These are phyloP conservation scores for Pseudopleuronectes americanus DNA, from an alignment of 2,797 vertebrate species.

Conservation along the genomic window DNA sequence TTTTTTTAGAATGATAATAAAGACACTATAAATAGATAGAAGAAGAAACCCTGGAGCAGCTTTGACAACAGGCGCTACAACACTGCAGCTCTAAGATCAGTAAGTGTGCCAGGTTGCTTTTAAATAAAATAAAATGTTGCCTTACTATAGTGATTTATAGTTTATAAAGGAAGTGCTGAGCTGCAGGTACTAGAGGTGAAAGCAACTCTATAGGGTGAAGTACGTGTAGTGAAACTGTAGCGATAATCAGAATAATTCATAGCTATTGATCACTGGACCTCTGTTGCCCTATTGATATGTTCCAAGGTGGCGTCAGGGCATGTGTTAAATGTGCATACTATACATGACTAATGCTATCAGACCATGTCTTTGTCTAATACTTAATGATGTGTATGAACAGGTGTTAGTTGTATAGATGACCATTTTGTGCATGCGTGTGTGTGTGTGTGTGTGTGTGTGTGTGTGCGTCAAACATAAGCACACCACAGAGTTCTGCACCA, in stretches of 20 bases:
- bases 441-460: conserved; percentile 23
- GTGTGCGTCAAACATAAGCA: conserved; percentile 33
- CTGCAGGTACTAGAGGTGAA: conserved; percentile 12
- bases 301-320: conserved; percentile 10
- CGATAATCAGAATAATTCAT: conserved; percentile 43
- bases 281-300: conserved; percentile 10
- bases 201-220: neutral
- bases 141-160: neutral
- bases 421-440: conserved; percentile 1
- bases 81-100: conserved; percentile 7
- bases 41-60: conserved; percentile 21
- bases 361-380: conserved; percentile 1
- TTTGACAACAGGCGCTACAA: conserved; percentile 32
- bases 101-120: conserved; percentile 19
- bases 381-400: conserved; percentile 13
- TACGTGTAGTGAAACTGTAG: conserved; percentile 5
- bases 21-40: neutral
- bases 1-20: conserved; percentile 22
- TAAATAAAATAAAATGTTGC: neutral
- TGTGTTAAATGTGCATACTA: neutral
- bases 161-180: conserved; percentile 6
- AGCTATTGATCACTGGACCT: conserved; percentile 24
- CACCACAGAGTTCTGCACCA: too few species aligned
- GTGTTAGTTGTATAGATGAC: conserved; percentile 13
- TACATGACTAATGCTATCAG: conserved; percentile 5